Base-by-base conservation (phyloP, 2,888 invertebrate genomes). In the Lypha dubia region DNA sequence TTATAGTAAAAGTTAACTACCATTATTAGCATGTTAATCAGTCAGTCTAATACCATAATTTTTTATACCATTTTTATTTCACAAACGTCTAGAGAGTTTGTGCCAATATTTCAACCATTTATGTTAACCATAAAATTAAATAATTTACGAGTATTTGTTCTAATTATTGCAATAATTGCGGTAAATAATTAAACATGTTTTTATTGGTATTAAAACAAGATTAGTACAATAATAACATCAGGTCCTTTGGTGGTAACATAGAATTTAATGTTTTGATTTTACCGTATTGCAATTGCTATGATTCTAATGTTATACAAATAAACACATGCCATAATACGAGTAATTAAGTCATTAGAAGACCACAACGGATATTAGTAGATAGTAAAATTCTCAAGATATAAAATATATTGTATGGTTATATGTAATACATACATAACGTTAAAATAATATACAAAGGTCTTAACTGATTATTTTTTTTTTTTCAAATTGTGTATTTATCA, bases 271-370 rank as follows among this genome's bases (percentile, higher is more conserved):
- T 24, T 51, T n/a, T 65, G 35, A 65, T 71, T 46, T 56, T 7
- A 56, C n/a, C 53, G 44, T 22, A n/a, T 38, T 51, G 13, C 28
- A 15, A 38, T 17, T 22, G n/a, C n/a, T n/a, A 35, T 60, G 63
- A 53, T 44, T 70, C 32, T 28, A 4, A 9, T n/a, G 20, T 51
- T 24, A 28, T 11, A 73, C 28, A 20, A 13, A 73, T 41, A 20
- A 13, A 13, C 13, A 44, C 32, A 44, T 71, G 44, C 20, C 17
- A 44, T 62, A 46, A 63, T 62, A 41, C n/a, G 11, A 58, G 38
- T 70, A 70, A 81, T 70, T 75, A 75, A 75, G 63, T 75, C 65
- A 81, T 80, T 67, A 65, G 46, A 38, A 79, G 49, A 49, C 65
- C 73, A 67, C 58, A 65, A 70, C 13, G 20, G 8, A 49, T 20